These are phyloP conservation scores for Stictonetta naevosa DNA, from an alignment of 2,113 vertebrate species.

Conservation along the genomic window DNA sequence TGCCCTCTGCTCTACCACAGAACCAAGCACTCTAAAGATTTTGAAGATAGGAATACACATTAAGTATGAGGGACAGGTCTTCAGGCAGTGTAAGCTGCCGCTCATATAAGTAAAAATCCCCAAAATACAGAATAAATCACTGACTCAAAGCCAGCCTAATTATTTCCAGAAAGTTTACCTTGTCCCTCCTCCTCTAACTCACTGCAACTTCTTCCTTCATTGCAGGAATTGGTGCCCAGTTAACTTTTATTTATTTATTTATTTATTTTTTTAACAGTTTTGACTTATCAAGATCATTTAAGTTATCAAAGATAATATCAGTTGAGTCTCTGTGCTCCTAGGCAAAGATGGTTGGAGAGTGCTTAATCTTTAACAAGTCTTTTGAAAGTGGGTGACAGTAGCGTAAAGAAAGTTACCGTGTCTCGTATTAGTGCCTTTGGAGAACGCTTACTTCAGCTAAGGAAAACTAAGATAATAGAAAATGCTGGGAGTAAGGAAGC, in stretches of 20 bases:
- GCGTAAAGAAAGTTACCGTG: neutral
- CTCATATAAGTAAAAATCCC: no score
- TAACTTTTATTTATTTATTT: neutral
- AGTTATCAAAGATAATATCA: neutral
- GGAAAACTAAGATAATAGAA: neutral
- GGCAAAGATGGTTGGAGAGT: neutral
- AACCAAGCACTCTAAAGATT: neutral
- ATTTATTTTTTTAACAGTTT: neutral
- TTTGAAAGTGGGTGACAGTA: neutral
- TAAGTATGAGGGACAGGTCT: neutral
- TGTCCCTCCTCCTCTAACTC: neutral
- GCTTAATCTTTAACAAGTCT: neutral
- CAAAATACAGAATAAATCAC: neutral
- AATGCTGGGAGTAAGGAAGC: neutral
- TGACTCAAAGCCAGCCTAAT: no score
- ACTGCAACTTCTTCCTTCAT: neutral
- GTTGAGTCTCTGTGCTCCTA: neutral
- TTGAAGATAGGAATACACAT: accelerated
- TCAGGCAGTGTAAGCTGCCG: neutral
- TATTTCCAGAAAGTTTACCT: neutral
- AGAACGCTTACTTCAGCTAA: neutral
- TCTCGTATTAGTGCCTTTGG: neutral
- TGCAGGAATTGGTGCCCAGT: accelerated
- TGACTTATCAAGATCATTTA: neutral
- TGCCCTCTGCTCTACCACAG: neutral